phyloP scores from a whole-genome alignment of 2,888 invertebrate species.

The Temnothorax unifasciatus region DNA sequence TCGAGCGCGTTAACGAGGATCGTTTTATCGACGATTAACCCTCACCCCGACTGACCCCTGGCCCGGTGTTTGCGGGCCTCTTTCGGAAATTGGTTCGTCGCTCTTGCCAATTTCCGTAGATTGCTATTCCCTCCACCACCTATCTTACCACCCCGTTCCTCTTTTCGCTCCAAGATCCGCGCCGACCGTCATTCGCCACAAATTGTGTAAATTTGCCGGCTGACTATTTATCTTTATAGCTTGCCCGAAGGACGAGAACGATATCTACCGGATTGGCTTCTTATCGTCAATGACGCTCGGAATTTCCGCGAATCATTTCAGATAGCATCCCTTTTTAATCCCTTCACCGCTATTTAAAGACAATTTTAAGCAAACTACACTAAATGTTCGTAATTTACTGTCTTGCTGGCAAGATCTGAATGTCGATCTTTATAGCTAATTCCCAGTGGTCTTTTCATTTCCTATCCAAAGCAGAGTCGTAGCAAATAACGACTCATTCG shows the following conservation, averaged over 20 bases:
- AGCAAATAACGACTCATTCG: slow-evolving; percentile 26
- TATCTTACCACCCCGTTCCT: slow-evolving; percentile 46
- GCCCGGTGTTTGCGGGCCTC: slow-evolving; percentile 81
- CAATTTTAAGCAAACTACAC: background rate
- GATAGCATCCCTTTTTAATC: slow-evolving; percentile 10
- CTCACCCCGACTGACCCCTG: slow-evolving; percentile 83
- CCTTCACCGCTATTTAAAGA: background rate
- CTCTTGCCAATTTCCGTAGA: slow-evolving; percentile 84
- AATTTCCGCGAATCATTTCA: slow-evolving; percentile 78
- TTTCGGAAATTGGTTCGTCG: slow-evolving; percentile 84
- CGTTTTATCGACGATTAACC: slow-evolving; percentile 85
- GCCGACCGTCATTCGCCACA: slow-evolving; percentile 76
- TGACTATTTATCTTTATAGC: slow-evolving; percentile 85
- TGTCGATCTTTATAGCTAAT: slow-evolving; percentile 10
- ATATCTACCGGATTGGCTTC: slow-evolving; percentile 53
- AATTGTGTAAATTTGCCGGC: slow-evolving; percentile 86
- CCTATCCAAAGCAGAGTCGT: background rate
- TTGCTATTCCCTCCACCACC: slow-evolving; percentile 74
- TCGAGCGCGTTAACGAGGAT: slow-evolving; percentile 84
- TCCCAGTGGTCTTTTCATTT: slow-evolving; percentile 9
- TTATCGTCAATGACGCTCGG: slow-evolving; percentile 58
- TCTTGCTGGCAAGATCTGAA: background rate
- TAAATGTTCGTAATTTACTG: background rate
- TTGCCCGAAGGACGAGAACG: slow-evolving; percentile 74
- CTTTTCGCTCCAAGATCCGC: slow-evolving; percentile 61